Percentiles rank a stretch among this genome's conserved stretches.
Conservation (phyloP, 2,888 invertebrate species). For the Nebria salina region DNA sequence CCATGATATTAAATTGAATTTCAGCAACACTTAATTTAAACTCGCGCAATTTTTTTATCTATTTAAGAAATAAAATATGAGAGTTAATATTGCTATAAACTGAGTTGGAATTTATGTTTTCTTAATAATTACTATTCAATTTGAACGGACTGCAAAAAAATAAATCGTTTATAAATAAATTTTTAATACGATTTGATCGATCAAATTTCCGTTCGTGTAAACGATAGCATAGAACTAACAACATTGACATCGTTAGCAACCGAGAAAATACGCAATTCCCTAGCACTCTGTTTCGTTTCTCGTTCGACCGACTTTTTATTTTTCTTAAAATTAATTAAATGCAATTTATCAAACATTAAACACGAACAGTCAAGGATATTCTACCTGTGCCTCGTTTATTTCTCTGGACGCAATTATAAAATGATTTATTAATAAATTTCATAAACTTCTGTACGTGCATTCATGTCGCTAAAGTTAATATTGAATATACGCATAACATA, state of each 20-base stretch:
- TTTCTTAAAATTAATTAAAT: constrained; percentile 15
- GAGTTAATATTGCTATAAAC: no score
- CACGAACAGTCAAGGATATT: not conserved
- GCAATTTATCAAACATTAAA: constrained; percentile 21
- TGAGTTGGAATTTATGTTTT: no score
- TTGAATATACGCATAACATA: not conserved
- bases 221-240: not conserved
- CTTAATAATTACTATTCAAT: no score
- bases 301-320: not conserved
- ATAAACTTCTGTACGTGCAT: not conserved
- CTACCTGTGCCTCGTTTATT: not conserved
- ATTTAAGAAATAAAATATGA: no score
- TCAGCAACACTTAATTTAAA: no score
- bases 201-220: not conserved
- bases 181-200: not conserved
- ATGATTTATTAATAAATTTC: constrained; percentile 18
- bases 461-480: not conserved
- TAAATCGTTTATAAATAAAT: not conserved
- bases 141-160: not conserved
- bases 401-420: constrained; percentile 10
- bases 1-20: no score
- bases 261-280: not conserved
- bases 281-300: not conserved
- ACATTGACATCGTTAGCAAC: not conserved
- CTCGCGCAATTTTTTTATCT: no score